These are phyloP conservation scores for Calyptomena viridis DNA, from an alignment of 2,113 vertebrate genomes.

Conservation along the genomic window DNA sequence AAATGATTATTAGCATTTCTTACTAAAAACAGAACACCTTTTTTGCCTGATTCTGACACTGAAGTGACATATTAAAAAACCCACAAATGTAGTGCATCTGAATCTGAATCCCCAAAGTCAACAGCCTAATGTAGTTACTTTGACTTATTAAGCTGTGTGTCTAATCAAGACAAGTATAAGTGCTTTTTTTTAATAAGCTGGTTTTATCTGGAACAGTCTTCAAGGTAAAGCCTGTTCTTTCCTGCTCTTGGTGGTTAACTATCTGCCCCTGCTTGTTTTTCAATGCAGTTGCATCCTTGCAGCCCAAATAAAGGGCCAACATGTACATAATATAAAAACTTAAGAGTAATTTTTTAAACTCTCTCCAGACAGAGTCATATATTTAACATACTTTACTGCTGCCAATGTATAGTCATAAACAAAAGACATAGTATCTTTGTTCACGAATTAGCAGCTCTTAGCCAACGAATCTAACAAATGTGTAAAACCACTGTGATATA, in stretches of 20 bases:
- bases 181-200: slow-evolving; percentile 39
- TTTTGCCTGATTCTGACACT: slow-evolving; percentile 57
- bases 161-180: slow-evolving; percentile 66
- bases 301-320: slow-evolving; percentile 15
- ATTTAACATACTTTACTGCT: background rate
- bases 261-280: background rate
- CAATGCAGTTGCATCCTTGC: background rate
- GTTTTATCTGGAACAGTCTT: slow-evolving; percentile 53
- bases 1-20: slow-evolving; percentile 1
- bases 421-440: background rate
- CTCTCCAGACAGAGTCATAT: background rate
- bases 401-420: background rate
- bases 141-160: slow-evolving; percentile 65
- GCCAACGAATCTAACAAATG: background rate
- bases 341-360: background rate
- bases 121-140: slow-evolving; percentile 66
- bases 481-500: background rate
- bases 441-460: slow-evolving; percentile 34
- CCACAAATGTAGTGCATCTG: slow-evolving; percentile 64
- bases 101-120: slow-evolving; percentile 69
- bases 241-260: slow-evolving; percentile 23
- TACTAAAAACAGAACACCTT: slow-evolving; percentile 43
- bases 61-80: slow-evolving; percentile 68
- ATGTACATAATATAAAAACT: slow-evolving; percentile 9
- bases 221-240: slow-evolving; percentile 51